Evolutionary conservation across 2,797 vertebrate species (phyloP), one percentile per base, ranked within the genome.

Genomic region (Ceyx erithaca): DNA sequence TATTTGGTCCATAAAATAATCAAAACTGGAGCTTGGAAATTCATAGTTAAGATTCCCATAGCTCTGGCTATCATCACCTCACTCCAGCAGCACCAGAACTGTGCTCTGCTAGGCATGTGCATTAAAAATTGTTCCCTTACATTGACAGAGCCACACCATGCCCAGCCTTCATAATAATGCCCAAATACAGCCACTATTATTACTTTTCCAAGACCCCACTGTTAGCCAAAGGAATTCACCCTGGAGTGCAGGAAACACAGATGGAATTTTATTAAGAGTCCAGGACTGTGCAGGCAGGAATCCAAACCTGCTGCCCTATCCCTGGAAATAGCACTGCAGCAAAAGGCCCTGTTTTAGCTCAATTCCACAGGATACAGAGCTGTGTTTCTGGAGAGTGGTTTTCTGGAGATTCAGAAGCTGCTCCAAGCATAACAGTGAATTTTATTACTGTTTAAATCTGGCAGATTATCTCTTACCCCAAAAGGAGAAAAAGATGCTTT

Each of bases 231-330:
- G 58, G 54, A 91, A 79, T 67, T 90, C 87, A 88, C 41, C 64
- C 49, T 1, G 2, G 80, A 91, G 46, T 61, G 43, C 90, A 91
- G 85, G 94, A 96, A 96, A 94, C 71, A 88, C 85, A 94, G 90
- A 96, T 87, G 87, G 90, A 89, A 92, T 87, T 94, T 90, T 82
- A 69, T 84, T 78, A 86, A 64, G 87, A 84, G 71, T 80, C 78
- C 90, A 75, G 68, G 71, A 85, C 83, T 73, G n/a, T 69, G 62
- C 72, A 89, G 91, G 84, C 11, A 0, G 58, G 58, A 85, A 87
- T 93, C 87, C 91, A 94, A 86, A 91, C 43, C 59, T 89, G 73
- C 59, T 91, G 87, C 40, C 88, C 88, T 0, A 0, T 62, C 57
- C 68, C 82, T 75, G 33, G 70, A 81, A 57, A 86, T 55, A 28